Evolutionary conservation across 2,888 invertebrate genomes (phyloP).

Genomic region (Xylota sylvarum): DNA sequence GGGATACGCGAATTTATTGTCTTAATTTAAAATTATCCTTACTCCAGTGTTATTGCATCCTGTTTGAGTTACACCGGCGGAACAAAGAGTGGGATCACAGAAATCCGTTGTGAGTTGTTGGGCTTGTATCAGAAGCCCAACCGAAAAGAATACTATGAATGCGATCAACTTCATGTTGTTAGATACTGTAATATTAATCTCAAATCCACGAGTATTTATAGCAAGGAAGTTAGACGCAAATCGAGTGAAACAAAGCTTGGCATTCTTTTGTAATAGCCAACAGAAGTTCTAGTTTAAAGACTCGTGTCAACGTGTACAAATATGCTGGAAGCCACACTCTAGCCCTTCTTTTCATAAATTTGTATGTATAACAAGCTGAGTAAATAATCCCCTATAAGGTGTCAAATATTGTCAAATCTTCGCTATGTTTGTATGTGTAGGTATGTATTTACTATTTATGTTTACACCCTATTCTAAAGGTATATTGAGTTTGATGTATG

Average conservation of each 20-base stretch:
- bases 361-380: no score
- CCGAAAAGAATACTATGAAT: neutral
- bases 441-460: no score
- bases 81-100: slow-evolving; percentile 5
- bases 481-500: no score
- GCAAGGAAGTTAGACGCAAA: neutral
- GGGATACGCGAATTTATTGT: no score
- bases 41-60: slow-evolving; percentile 25
- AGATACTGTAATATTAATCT: neutral
- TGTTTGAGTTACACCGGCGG: neutral
- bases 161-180: neutral
- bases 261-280: neutral
- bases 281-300: neutral
- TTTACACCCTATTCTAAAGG: no score
- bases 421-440: no score
- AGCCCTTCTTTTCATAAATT: no score
- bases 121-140: neutral
- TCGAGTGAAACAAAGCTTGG: neutral
- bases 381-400: no score
- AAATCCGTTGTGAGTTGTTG: neutral
- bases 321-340: no score
- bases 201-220: neutral
- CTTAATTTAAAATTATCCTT: neutral
- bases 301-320: neutral
- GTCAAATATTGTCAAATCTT: no score